Conservation (phyloP, 2,113 vertebrate species). For the Rhinichthys klamathensis region DNA sequence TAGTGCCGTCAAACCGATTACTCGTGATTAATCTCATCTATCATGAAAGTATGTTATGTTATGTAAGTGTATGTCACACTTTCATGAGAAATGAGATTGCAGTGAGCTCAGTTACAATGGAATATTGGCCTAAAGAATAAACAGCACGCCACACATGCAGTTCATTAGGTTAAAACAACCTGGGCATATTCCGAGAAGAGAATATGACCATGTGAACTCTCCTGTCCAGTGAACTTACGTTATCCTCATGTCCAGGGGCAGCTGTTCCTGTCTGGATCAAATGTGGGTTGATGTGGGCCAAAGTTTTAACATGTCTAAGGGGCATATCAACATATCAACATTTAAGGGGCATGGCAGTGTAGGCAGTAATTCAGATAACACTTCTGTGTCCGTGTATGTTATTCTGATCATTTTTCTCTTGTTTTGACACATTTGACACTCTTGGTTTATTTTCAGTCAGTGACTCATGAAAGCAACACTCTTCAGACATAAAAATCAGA, state of each 20-base stretch:
- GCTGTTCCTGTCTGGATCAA: not conserved
- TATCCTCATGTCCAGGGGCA: conserved; percentile 3
- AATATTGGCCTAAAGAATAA: not conserved
- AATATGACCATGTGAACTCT: not conserved
- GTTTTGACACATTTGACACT: conserved; percentile 41
- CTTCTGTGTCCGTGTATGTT: not conserved
- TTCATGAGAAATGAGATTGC: too few species aligned
- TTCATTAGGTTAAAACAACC: not conserved
- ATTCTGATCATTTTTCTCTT: not conserved
- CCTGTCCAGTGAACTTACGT: conserved; percentile 10
- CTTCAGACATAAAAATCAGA: not conserved
- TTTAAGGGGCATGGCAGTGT: conserved; percentile 1
- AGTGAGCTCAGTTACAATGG: not conserved
- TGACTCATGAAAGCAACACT: conserved; percentile 29
- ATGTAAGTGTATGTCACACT: too few species aligned
- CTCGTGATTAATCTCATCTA: too few species aligned
- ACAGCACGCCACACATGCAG: not conserved
- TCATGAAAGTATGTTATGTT: too few species aligned
- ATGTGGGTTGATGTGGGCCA: not conserved
- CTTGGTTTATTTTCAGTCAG: conserved; percentile 29
- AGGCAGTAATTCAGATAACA: conserved; percentile 23
- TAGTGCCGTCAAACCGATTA: too few species aligned
- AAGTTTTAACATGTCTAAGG: conserved; percentile 28
- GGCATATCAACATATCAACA: conserved; percentile 41
- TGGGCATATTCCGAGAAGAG: not conserved